phyloP scores from a whole-genome alignment of 1,140 invertebrate genomes.

The Drosophila bifasciata region DNA sequence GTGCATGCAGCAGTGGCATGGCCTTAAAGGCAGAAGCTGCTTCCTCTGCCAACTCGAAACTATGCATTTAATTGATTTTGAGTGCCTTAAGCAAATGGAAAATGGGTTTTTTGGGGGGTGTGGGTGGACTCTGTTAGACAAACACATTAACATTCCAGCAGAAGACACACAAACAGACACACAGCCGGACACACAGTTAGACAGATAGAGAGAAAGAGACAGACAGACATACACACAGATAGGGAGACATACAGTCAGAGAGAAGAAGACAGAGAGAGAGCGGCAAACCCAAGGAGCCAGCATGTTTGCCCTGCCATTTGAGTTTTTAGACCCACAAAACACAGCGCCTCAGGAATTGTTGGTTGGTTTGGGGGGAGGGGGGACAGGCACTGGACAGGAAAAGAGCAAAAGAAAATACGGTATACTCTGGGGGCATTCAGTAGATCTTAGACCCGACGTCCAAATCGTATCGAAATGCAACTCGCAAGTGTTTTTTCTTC shows the following conservation, averaged over 20 bases:
- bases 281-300: constrained; percentile 6
- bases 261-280: neutral
- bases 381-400: too few species aligned
- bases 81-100: constrained; percentile 65
- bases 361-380: too few species aligned
- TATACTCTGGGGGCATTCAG: too few species aligned
- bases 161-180: neutral
- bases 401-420: too few species aligned
- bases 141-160: constrained; percentile 12
- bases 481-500: too few species aligned
- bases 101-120: too few species aligned
- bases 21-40: constrained; percentile 11
- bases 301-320: constrained; percentile 47
- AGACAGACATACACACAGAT: neutral
- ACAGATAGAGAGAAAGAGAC: neutral
- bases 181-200: neutral
- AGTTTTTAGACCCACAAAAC: neutral
- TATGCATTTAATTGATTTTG: constrained; percentile 81
- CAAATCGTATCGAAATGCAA: too few species aligned
- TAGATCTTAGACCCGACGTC: too few species aligned
- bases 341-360: too few species aligned
- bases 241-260: too few species aligned
- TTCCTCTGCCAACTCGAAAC: constrained; percentile 54
- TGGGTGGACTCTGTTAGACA: constrained; percentile 11
- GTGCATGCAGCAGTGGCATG: constrained; percentile 55